Evolutionary conservation across 92 coral and sea anemone species (phyloP).

Genomic region (Scolanthus callimorphus): DNA sequence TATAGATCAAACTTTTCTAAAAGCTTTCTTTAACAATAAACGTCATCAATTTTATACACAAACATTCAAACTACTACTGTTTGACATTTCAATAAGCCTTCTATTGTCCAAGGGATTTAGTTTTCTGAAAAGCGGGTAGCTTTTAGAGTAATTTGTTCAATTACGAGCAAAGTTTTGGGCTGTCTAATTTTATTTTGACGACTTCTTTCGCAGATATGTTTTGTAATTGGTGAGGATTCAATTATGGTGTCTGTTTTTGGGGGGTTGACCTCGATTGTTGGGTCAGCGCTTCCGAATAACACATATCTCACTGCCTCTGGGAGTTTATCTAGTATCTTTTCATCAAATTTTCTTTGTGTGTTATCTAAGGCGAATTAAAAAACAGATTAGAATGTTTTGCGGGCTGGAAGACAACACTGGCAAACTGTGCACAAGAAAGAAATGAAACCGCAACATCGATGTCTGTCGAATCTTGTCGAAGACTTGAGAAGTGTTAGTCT

Average conservation of each 20-base stretch:
- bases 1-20: not conserved
- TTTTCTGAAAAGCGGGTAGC: not conserved
- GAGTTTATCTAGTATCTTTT: not conserved
- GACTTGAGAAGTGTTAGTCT: not conserved
- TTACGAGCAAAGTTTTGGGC: too few relatives aligned
- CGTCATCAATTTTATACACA: not conserved
- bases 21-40: not conserved
- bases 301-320: conserved; percentile 1
- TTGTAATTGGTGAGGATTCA: not conserved
- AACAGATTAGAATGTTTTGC: not conserved
- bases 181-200: too few relatives aligned
- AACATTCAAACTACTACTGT: not conserved
- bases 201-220: not conserved
- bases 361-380: not conserved
- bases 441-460: not conserved
- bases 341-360: not conserved
- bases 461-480: not conserved
- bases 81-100: not conserved
- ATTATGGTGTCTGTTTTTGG: not conserved
- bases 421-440: not conserved
- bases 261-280: not conserved
- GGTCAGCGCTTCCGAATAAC: not conserved
- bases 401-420: not conserved
- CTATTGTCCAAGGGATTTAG: not conserved
- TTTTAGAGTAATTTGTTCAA: not conserved